Conservation (phyloP, 2,888 invertebrate species). For the Acanthococcus lagerstroemiae region DNA sequence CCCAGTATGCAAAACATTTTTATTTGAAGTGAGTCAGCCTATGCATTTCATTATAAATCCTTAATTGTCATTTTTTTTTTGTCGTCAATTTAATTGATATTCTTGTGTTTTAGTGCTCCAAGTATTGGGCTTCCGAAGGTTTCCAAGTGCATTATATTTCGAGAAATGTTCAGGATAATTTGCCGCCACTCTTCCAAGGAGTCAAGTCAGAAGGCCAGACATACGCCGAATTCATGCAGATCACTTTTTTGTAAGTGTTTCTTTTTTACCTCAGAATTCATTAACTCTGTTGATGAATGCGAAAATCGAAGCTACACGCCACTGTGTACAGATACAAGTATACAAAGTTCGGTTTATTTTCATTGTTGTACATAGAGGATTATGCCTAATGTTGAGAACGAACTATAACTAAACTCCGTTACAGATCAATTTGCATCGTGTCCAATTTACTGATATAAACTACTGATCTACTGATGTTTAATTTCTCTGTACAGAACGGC, state of each 20-base stretch:
- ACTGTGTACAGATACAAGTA: no score
- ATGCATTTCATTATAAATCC: background rate
- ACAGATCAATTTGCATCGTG: background rate
- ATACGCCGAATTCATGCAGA: slow-evolving; percentile 13
- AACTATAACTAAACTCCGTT: background rate
- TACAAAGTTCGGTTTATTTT: no score
- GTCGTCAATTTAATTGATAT: no score
- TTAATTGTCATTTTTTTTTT: no score
- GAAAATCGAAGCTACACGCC: no score
- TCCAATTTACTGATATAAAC: background rate
- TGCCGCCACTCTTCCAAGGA: slow-evolving; percentile 9
- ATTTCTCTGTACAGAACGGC: background rate
- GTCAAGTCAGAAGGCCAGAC: background rate
- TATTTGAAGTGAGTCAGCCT: slow-evolving; percentile 19
- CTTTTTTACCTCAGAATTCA: background rate
- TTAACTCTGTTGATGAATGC: background rate
- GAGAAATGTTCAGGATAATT: background rate
- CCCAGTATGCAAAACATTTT: slow-evolving; percentile 1
- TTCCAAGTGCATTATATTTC: slow-evolving; percentile 8
- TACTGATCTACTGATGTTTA: background rate
- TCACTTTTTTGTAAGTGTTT: slow-evolving; percentile 5
- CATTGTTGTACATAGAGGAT: no score
- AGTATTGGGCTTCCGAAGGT: slow-evolving; percentile 21
- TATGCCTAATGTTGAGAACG: background rate
- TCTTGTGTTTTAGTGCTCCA: slow-evolving; percentile 9